These are phyloP conservation scores for Acipenser ruthenus DNA, from an alignment of 2,797 vertebrate species.

Conservation along the genomic window DNA sequence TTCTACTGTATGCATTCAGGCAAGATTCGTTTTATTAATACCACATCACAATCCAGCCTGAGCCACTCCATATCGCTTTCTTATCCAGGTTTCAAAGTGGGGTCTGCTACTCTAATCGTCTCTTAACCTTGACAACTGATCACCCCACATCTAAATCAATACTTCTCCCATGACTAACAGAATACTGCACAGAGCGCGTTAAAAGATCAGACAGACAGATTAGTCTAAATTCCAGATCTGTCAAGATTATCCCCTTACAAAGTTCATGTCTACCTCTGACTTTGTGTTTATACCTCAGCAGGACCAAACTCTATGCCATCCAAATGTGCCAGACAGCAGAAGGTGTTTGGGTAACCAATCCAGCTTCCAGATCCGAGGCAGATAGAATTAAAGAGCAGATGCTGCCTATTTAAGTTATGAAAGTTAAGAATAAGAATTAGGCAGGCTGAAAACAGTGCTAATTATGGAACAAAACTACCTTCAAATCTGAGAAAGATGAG, in stretches of 20 bases:
- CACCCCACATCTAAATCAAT: neutral
- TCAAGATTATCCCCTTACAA: neutral
- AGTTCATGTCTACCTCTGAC: neutral
- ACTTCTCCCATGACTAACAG: neutral
- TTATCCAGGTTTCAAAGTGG: neutral
- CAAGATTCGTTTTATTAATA: no score
- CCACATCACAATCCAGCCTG: no score
- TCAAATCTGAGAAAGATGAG: no score
- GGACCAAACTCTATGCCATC: neutral
- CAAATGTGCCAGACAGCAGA: constrained; percentile 1
- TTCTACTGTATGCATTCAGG: no score
- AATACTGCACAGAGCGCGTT: neutral
- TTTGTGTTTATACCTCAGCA: neutral
- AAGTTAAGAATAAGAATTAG: neutral
- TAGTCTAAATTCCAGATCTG: neutral
- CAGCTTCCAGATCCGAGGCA: neutral
- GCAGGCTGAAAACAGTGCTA: no score
- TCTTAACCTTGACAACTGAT: neutral
- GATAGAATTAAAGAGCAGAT: neutral
- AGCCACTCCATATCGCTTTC: neutral
- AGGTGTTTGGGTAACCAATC: neutral
- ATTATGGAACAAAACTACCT: no score
- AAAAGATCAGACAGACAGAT: neutral
- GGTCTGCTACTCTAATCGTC: neutral
- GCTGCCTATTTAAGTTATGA: constrained; percentile 1